phyloP scores from a whole-genome alignment of 2,797 vertebrate genomes.

The Diplodus puntazzo region DNA sequence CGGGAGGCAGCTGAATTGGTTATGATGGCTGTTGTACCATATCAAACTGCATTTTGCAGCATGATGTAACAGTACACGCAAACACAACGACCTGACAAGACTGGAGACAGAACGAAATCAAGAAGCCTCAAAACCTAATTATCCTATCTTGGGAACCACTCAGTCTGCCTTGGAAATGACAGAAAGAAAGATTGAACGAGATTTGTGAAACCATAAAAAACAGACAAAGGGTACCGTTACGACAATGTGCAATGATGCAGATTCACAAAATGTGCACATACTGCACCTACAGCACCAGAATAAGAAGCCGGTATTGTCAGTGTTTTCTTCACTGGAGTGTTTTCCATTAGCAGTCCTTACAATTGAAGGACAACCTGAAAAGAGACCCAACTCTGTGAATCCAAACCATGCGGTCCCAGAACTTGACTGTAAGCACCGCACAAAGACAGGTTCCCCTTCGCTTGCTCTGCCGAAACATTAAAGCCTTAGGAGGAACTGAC shows the following conservation, averaged over 20 bases:
- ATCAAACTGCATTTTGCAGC: conserved; percentile 63
- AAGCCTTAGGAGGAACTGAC: conserved; percentile 42
- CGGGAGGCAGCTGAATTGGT: conserved; percentile 55
- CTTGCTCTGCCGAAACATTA: conserved; percentile 39
- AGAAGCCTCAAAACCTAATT: conserved; percentile 19
- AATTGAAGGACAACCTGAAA: conserved; percentile 37
- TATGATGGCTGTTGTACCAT: conserved; percentile 57
- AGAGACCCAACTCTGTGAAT: conserved; percentile 21
- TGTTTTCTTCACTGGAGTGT: conserved; percentile 4
- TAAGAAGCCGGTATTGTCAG: not conserved
- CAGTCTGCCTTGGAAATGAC: not conserved
- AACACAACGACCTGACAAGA: not conserved
- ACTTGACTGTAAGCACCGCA: conserved; percentile 34
- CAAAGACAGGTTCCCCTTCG: conserved; percentile 27
- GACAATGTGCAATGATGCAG: conserved; percentile 4
- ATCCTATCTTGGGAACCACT: conserved; percentile 10
- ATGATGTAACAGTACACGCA: conserved; percentile 39
- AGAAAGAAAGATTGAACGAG: not conserved
- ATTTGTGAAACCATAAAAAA: not conserved
- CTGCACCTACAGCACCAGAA: not conserved
- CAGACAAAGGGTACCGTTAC: not conserved
- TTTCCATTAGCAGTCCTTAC: conserved; percentile 7
- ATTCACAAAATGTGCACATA: conserved; percentile 1
- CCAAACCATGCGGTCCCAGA: conserved; percentile 14
- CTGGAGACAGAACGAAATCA: not conserved